Evolutionary conservation across 2,888 invertebrate species (phyloP), one percentile per base, ranked within the genome.

Genomic region (Cantharis flavilabris): DNA sequence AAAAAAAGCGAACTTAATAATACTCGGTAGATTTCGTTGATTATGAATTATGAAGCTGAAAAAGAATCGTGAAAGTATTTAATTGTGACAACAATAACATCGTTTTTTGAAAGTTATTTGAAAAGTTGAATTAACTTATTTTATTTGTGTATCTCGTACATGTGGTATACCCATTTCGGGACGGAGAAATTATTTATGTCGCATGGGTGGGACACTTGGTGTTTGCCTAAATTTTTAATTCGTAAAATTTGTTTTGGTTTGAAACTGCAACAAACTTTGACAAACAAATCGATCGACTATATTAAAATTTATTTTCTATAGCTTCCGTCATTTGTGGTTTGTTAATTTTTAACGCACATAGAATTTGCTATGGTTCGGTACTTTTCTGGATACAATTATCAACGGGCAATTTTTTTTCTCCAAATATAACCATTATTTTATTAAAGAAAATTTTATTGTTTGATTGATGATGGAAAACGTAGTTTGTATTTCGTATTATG

Each of bases 1-100:
- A 82, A 85, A 84, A 84, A 85, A 85, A 79, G 71, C 81, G 83
- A 82, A 82, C 81, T 78, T 80, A 77, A 85, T 84, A 85, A 84
- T 85, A 81, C 84, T 82, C 83, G 82, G 83, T 83, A 83, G 84
- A 85, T 86, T 84, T 83, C 85, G 83, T 84, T 86, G 85, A 86
- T 86, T 86, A 84, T 86, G 83, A 86, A 84, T 84, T 86, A 86
- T 85, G 85, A 80, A 73, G 67, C 69, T 62, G 70, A 65, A 77
- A 74, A 69, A 64, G 62, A 71, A 76, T 71, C 69, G 69, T 33
- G 49, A 71, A 74, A 76, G 70, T 72, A 72, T 14, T 69, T 64
- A 72, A 65, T 13, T 28, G 18, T 70, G 63, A 70, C 67, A 71
- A 76, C 76, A 76, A 77, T 77, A 65, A 74, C 30, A 64, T 62